Evolutionary conservation across 2,888 invertebrate species (phyloP), one percentile per base, ranked within the genome.

Genomic region (Lobophora halterata): DNA sequence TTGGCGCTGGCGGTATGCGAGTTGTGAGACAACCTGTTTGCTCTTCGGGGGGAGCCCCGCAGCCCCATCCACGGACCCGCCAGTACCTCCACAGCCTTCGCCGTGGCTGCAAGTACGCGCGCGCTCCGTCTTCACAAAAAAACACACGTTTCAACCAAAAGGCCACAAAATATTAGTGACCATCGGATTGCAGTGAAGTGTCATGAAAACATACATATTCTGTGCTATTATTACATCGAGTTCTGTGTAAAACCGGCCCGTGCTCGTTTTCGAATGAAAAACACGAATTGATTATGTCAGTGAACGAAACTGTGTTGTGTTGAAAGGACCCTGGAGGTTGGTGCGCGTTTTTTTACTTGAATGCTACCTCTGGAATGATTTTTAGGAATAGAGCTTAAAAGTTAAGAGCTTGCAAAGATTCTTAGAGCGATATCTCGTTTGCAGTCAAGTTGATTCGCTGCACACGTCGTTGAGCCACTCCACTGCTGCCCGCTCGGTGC

Each of bases 161-260:
- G 41, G 37, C 40, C 32, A 42, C 46, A 61, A 58, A 65, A 69
- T 69, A 68, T 65, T 62, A 70, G 68, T 71, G 66, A 49, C 60
- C 58, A 61, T 50, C 70, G 85, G 85, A 85, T 85, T 85, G 85
- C 85, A 85, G 85, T 85, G 83, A 39, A 65, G 78, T 79, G 79
- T 63, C 41, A 36, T 42, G 33, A 40, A 31, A 40, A 28, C 18
- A 30, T 23, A 23, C 30, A 10, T 21, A 40, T 36, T 25, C 36
- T 50, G 47, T 48, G 54, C 45, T 43, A 47, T 48, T 17, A 4
- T 13, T 28, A 51, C 38, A n/a, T 46, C 30, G 27, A 36, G 36
- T 38, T 45, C n/a, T 19, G 31, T 39, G 46, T 39, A 41, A 24
- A 29, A 45, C 19, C 23, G 32, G 9, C 17, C 10, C n/a, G 59